A percentile compares a stretch with the other conserved stretches of the same genome.
These are phyloP conservation scores for Microcebus griseorufus DNA, from an alignment of 2,113 vertebrate genomes.

Conservation along the genomic window DNA sequence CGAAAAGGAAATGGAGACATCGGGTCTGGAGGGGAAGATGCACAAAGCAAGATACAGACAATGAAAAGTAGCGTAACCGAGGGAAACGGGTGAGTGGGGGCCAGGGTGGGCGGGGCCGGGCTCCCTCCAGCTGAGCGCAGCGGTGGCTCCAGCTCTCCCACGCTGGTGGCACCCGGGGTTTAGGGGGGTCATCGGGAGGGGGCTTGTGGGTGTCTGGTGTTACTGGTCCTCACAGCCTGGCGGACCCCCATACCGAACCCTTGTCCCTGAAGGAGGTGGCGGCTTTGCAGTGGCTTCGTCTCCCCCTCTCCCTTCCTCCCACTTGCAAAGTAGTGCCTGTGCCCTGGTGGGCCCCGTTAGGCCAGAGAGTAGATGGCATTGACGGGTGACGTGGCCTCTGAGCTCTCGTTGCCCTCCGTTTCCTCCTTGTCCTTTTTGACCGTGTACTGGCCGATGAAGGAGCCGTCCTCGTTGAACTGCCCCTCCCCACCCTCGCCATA, in stretches of 20 bases:
- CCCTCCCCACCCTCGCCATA: constrained; percentile 97
- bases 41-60: constrained; percentile 29
- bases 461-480: constrained; percentile 98
- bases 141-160: constrained; percentile 45
- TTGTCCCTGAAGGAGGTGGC: not conserved
- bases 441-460: constrained; percentile 99
- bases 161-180: not conserved
- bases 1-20: constrained; percentile 46
- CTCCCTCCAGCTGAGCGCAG: constrained; percentile 60
- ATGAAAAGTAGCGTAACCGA: not conserved
- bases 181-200: constrained; percentile 6
- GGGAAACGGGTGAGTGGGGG: not conserved
- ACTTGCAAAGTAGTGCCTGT: constrained; percentile 55
- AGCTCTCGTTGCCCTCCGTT: constrained; percentile 98
- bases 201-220: constrained; percentile 65
- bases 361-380: constrained; percentile 98
- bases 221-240: constrained; percentile 73
- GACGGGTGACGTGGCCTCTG: constrained; percentile 97
- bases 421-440: constrained; percentile 99
- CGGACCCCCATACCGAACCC: constrained; percentile 62
- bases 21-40: not conserved
- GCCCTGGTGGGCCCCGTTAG: constrained; percentile 77
- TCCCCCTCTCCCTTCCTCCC: constrained; percentile 64
- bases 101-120: not conserved
- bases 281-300: constrained; percentile 41